Evolutionary conservation across 2,113 vertebrate species (phyloP).

Genomic region (Engraulis encrasicolus): DNA sequence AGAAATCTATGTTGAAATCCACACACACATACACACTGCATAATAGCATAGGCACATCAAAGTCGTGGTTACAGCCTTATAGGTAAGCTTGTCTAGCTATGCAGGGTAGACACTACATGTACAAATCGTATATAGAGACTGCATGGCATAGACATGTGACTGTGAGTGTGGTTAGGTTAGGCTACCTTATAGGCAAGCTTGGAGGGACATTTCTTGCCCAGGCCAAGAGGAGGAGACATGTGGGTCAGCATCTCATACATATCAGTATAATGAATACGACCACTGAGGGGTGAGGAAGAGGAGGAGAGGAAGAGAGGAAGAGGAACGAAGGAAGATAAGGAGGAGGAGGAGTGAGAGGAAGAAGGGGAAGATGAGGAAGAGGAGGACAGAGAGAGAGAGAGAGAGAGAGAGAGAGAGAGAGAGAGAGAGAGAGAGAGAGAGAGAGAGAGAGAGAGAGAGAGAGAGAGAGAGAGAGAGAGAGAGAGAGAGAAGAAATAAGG

Average conservation of each 20-base stretch:
- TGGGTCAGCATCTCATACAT: constrained; percentile 99
- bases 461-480: constrained; percentile 53
- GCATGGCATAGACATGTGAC: too few relatives aligned
- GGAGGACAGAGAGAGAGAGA: constrained; percentile 36
- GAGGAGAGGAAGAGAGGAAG: constrained; percentile 54
- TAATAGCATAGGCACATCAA: too few relatives aligned
- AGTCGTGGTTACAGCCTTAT: too few relatives aligned
- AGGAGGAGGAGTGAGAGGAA: constrained; percentile 62
- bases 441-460: constrained; percentile 69
- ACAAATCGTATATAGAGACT: too few relatives aligned
- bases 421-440: constrained; percentile 50
- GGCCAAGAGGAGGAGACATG: constrained; percentile 99
- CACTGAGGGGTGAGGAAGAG: constrained; percentile 76
- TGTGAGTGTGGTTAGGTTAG: constrained; percentile 69
- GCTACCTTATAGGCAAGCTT: constrained; percentile 99
- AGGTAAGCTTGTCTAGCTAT: too few relatives aligned
- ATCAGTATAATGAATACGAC: constrained; percentile 99
- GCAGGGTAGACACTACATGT: too few relatives aligned
- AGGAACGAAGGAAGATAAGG: constrained; percentile 76
- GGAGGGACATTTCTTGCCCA: constrained; percentile 99
- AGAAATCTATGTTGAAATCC: too few relatives aligned
- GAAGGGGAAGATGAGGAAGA: constrained; percentile 53
- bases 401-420: constrained; percentile 55
- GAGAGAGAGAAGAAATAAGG: too few relatives aligned
- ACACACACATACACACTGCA: too few relatives aligned